Evolutionary conservation across 2,888 invertebrate genomes (phyloP).

Genomic region (Zygothrica quintamaculata): DNA sequence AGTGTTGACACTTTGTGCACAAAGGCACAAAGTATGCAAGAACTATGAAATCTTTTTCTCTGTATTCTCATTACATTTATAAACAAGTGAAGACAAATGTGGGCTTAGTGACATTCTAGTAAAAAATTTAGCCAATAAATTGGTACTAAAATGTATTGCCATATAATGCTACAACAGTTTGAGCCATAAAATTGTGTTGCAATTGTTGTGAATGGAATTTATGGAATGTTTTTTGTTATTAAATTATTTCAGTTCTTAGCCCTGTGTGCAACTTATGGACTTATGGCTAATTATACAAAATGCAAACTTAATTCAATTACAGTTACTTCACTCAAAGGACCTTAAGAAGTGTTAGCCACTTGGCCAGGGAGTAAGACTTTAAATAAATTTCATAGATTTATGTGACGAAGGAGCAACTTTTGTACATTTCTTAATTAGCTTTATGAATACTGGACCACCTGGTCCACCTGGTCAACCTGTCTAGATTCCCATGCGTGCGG

Average conservation of each 20-base stretch:
- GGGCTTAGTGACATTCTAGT: background rate
- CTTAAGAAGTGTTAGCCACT: conserved; percentile 33
- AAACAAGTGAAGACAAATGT: background rate
- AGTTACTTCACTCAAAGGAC: conserved; percentile 11
- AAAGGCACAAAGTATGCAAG: conserved; percentile 34
- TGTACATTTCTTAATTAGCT: conserved; percentile 79
- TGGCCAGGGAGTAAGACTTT: no score
- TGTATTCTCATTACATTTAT: conserved; percentile 33
- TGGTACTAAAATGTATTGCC: no score
- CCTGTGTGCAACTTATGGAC: conserved; percentile 22
- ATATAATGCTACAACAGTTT: no score
- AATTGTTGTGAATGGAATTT: no score
- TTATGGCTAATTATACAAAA: conserved; percentile 49
- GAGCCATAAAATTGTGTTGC: no score
- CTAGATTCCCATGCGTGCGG: conserved; percentile 74
- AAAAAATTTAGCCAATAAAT: background rate
- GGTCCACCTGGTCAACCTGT: conserved; percentile 67
- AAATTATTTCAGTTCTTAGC: background rate
- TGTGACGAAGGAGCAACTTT: conserved; percentile 54
- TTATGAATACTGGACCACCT: conserved; percentile 70
- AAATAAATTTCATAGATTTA: conserved; percentile 52
- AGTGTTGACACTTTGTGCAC: conserved; percentile 43
- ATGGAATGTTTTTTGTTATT: background rate
- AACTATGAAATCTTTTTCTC: conserved; percentile 14
- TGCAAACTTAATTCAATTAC: conserved; percentile 61